phyloP scores from a whole-genome alignment of 2,888 invertebrate species.

The Conchocele bisecta region DNA sequence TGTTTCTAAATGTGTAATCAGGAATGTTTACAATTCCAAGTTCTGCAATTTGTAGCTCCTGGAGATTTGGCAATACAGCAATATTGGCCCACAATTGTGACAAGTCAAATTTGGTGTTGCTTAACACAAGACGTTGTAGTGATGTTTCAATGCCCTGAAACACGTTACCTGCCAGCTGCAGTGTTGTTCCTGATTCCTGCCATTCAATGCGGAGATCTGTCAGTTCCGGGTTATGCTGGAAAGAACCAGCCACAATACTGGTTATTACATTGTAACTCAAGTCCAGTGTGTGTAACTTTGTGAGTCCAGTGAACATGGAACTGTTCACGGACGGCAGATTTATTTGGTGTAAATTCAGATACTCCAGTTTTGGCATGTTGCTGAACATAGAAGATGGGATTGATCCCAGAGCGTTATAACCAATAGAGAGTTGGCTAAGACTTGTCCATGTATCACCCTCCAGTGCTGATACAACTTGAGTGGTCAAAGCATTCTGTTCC shows the following conservation, averaged over 20 bases:
- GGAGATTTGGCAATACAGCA: constrained; percentile 40
- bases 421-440: constrained; percentile 61
- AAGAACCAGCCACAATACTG: constrained; percentile 39
- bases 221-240: constrained; percentile 59
- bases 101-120: constrained; percentile 51
- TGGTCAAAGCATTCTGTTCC: constrained; percentile 12
- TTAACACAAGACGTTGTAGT: constrained; percentile 81
- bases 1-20: constrained; percentile 65
- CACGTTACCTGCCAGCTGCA: constrained; percentile 23
- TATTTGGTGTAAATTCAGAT: constrained; percentile 65
- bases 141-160: constrained; percentile 76
- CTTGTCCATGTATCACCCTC: constrained; percentile 41
- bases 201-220: constrained; percentile 68
- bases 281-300: constrained; percentile 55
- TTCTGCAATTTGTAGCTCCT: constrained; percentile 44
- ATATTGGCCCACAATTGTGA: constrained; percentile 47
- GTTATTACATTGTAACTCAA: constrained; percentile 55
- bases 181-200: constrained; percentile 33
- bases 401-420: constrained; percentile 50
- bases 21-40: constrained; percentile 62
- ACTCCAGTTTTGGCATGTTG: constrained; percentile 58
- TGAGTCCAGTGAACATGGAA: constrained; percentile 65
- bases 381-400: constrained; percentile 63
- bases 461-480: too few relatives aligned
- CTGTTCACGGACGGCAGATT: constrained; percentile 57